Base-by-base conservation (phyloP, 2,113 vertebrate species). In the Chamaea fasciata region DNA sequence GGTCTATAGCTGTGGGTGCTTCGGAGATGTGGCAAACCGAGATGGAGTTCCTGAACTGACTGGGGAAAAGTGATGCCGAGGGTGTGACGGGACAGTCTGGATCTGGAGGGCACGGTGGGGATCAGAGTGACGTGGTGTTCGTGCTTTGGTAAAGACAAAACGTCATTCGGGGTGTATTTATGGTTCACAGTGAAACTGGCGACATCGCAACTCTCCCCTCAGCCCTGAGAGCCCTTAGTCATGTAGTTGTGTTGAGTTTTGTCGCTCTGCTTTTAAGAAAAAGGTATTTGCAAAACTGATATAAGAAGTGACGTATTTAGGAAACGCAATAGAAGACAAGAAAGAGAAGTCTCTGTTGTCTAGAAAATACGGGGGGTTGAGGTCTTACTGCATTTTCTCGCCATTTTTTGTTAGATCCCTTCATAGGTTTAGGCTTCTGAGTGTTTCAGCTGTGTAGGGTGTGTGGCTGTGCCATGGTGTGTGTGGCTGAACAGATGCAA, bases 221-320 rank as follows among this genome's bases (percentile, higher is more conserved):
- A 11, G 47, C 47, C 6, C 24, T 60, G 10, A 15, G 67, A 44
- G 37, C 6, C 11, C 35, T 41, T 27, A 6, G 4, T 33, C 53
- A 31, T 1, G 15, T 21, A 15, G 21, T 5, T 52, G 10, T 15
- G 23, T 76, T 41, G 39, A 27, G 20, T 67, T 82, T 75, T 70
- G 13, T 57, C 0, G 0, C 37, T 70, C 15, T 59, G 35, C 62
- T 71, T 74, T 52, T 44, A 63, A 59, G 24, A 12, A 80, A 44
- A 46, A 50, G 4, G 12, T 57, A 22, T 33, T 67, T 46, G 16
- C 0, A 16, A 30, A 21, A 63, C 52, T 4, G 4, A 1, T 55
- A 27, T 23, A 4, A 28, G 15, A 41, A 33, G 19, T 20, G 24
- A 6, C 0, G 0, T 47, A 24, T 44, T 81, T 70, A 41, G 60